These are phyloP conservation scores for Papilio xuthus DNA, from an alignment of 1,140 invertebrate genomes.

Conservation along the genomic window DNA sequence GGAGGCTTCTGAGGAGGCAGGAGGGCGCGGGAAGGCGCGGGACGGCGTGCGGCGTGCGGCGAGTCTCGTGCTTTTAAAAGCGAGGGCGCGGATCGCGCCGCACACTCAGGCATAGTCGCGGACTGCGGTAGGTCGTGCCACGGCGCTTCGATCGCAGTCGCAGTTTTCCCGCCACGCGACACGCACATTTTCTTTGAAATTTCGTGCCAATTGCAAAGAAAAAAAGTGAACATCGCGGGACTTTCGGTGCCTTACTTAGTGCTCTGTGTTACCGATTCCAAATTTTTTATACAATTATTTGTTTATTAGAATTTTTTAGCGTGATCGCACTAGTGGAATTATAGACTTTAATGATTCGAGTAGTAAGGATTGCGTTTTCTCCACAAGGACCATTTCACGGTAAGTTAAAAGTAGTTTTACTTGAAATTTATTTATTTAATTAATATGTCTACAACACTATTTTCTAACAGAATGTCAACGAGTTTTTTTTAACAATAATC, in stretches of 20 bases:
- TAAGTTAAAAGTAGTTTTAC: conserved; percentile 53
- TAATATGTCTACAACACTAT: background rate
- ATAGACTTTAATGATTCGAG: conserved; percentile 62
- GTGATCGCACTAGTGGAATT: conserved; percentile 71
- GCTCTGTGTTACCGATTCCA: conserved; percentile 62
- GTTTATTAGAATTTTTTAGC: conserved; percentile 35
- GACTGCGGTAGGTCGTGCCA: conserved; percentile 75
- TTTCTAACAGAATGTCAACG: background rate
- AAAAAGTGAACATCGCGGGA: conserved; percentile 69
- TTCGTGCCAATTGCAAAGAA: conserved; percentile 78
- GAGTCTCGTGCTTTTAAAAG: conserved; percentile 55
- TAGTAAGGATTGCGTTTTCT: conserved; percentile 73
- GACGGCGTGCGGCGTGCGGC: conserved; percentile 36
- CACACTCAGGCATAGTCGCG: conserved; percentile 68
- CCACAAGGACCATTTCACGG: conserved; percentile 54
- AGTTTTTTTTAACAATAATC: background rate
- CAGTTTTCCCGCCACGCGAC: conserved; percentile 55
- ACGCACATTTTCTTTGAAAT: conserved; percentile 78
- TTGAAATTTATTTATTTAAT: background rate
- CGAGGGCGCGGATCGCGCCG: conserved; percentile 50
- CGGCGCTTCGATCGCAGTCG: conserved; percentile 73
- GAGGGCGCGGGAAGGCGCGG: conserved; percentile 38
- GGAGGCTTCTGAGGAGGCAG: conserved; percentile 50
- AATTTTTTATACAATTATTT: conserved; percentile 49
- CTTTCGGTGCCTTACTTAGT: conserved; percentile 69